Base-by-base conservation (phyloP, 2,888 invertebrate genomes). In the Sarcophaga caerulescens region DNA sequence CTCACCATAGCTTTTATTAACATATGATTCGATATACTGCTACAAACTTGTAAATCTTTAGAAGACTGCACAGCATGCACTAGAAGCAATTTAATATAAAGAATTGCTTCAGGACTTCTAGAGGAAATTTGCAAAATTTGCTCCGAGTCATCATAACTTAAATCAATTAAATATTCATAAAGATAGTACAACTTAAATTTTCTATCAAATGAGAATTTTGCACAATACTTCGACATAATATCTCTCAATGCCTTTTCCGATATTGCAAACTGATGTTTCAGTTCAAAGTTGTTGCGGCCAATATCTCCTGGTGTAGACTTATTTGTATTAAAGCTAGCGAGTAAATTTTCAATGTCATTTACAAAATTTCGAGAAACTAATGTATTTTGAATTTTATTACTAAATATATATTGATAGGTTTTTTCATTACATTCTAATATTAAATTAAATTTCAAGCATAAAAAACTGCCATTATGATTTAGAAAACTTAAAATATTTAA, bases 71-170 rank as follows among this genome's bases (percentile, higher is more conserved):
- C 25, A 83, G 88, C 89, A 17, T 88, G 70, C 23, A 86, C 12
- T 4, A 91, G 66, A 47, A 89, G 88, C 35, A 89, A 76, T 66
- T 91, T 91, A 0, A 90, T 47, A 77, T 90, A 89, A 84, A 89
- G 90, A 57, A 91, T 45, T 0, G 89, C 88, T 4, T 88, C 69
- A 12, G 88, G 85, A 84, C 90, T 89, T 3, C 78, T 63, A 1
- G 86, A 74, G 45, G n/a, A 65, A 35, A 84, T 81, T 60, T 23
- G 35, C 45, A 86, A 74, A 19, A 57, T 70, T 81, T 78, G 19
- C 0, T 65, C n/a, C 10, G 69, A 60, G 62, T 74, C 70, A 70
- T 84, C 62, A 75, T 84, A 86, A 44, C 70, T 69, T 5, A 87
- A 57, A 14, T 59, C 66, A 12, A 84, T 62, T 25, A 70, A 45